phyloP scores from a whole-genome alignment of 2,113 vertebrate species.

The Abramis brama region DNA sequence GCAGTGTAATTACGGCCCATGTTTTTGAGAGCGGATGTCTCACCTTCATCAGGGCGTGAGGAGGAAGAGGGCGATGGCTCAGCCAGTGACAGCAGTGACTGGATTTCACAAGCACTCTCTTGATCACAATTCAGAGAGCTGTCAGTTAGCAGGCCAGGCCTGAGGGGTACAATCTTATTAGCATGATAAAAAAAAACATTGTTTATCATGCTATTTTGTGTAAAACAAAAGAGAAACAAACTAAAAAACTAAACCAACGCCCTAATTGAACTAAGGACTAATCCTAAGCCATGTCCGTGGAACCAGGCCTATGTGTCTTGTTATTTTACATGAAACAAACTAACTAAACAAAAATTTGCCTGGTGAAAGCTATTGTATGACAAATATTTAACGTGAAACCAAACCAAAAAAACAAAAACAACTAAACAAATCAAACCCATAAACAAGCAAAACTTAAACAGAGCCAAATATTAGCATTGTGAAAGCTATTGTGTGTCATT shows the following conservation, averaged over 20 bases:
- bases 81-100: conserved; percentile 75
- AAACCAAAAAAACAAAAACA: background rate
- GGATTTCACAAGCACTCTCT: conserved; percentile 77
- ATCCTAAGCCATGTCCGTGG: no score
- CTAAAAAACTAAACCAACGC: background rate
- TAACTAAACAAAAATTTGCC: background rate
- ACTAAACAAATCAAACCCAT: background rate
- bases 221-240: background rate
- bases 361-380: background rate
- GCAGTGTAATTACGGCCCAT: background rate
- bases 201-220: background rate
- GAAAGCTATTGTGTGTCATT: background rate
- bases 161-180: conserved; percentile 47
- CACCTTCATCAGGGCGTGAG: conserved; percentile 83
- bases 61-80: conserved; percentile 71
- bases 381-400: background rate
- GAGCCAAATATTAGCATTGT: background rate
- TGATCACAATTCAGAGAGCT: conserved; percentile 69
- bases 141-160: conserved; percentile 65
- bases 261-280: background rate
- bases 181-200: background rate
- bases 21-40: conserved; percentile 1
- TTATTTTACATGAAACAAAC: background rate
- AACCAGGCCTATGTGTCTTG: background rate
- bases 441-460: background rate